Base-by-base conservation (phyloP, 2,113 vertebrate species). In the Petaurus breviceps region DNA sequence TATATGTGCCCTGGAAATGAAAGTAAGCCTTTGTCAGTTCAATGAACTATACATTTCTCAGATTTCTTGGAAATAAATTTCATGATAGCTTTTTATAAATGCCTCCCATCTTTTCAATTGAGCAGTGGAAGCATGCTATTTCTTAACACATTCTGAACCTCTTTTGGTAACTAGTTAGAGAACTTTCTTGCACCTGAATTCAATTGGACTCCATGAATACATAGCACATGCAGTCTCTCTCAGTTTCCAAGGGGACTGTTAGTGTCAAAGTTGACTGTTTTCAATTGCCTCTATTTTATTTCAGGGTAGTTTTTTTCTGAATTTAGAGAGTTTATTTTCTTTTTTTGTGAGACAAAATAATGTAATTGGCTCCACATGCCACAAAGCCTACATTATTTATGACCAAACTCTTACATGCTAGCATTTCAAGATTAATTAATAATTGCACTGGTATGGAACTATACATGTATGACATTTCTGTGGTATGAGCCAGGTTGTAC, bases 91-190 rank as follows among this genome's bases (percentile, higher is more conserved):
- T 52, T 46, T 89, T 54, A 93, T n/a, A 19, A 68, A 28, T 46
- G 5, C 3, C 3, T 2, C 16, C 37, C 31, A 52, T 89, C 77
- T 37, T 8, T 25, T 0, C 3, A 4, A 26, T 68, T 6, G 46
- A 52, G 26, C 50, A 0, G 0, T 11, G 3, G 51, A 95, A 52
- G 92, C 95, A 24, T 91, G 51, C 96, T 47, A 68, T 68, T 98
- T 97, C 53, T 23, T 97, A 91, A 90, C 93, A 95, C 68, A 57
- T 97, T 98, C 97, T 96, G 96, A 97, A 84, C 68, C 19, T 84
- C 91, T 95, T 55, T 52, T 96, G 95, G 53, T 0, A 8, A 53
- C 50, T 89, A 89, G 90, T 16, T 92, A 84, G 68, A 43, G 68
- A 84, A 16, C n/a, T 84, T 96, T 89, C 93, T 97, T 94, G 77